phyloP scores from a whole-genome alignment of 2,113 vertebrate species.

The Eublepharis macularius region DNA sequence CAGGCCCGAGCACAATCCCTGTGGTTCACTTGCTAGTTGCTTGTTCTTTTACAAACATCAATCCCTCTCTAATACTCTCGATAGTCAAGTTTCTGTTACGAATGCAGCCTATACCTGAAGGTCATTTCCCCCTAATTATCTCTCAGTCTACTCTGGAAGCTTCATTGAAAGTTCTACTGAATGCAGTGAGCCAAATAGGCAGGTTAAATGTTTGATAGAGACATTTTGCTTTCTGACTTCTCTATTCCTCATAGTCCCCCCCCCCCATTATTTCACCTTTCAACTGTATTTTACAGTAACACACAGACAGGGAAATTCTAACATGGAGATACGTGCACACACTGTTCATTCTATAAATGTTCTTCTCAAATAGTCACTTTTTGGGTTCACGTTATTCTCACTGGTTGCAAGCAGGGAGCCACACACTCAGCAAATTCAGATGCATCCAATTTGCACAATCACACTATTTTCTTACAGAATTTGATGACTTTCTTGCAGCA shows the following conservation, averaged over 20 bases:
- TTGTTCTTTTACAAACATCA: constrained; percentile 67
- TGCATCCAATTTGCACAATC: no score
- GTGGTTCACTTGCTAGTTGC: constrained; percentile 56
- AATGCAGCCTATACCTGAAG: constrained; percentile 60
- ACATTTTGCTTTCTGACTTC: constrained; percentile 37
- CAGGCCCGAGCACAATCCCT: constrained; percentile 57
- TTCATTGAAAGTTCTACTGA: constrained; percentile 51
- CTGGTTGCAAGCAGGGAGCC: not conserved
- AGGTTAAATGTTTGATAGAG: constrained; percentile 27
- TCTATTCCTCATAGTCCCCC: constrained; percentile 36
- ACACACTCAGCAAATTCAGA: no score
- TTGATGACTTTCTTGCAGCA: no score
- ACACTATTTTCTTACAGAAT: no score
- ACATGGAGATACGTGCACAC: no score
- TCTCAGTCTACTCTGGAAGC: constrained; percentile 55
- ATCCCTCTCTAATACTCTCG: constrained; percentile 57
- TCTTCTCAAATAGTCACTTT: no score
- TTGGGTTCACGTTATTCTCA: not conserved
- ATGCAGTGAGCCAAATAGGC: constrained; percentile 15
- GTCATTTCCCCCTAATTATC: constrained; percentile 71
- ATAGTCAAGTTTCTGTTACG: constrained; percentile 63
- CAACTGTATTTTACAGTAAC: constrained; percentile 31
- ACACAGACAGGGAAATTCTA: not conserved
- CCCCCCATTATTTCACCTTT: constrained; percentile 43
- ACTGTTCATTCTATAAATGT: no score